phyloP scores from a whole-genome alignment of 1,140 invertebrate genomes.

The Habropoda laboriosa region DNA sequence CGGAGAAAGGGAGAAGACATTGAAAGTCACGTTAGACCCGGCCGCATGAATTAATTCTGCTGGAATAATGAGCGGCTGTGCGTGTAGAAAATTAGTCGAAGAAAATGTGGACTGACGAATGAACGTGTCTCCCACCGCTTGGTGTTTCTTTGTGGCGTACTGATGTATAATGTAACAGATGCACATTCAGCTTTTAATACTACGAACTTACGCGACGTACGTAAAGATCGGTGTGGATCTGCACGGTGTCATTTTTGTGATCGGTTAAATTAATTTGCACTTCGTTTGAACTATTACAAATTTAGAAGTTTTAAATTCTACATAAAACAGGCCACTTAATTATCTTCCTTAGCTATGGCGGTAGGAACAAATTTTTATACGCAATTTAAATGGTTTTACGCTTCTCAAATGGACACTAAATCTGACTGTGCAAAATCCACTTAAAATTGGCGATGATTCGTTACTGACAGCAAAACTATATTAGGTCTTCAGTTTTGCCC shows the following conservation, averaged over 20 bases:
- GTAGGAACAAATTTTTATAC: no score
- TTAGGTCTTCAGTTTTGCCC: no score
- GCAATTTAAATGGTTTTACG: no score
- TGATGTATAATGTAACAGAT: conserved; percentile 7
- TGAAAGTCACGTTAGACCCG: conserved; percentile 42
- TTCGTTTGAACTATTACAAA: no score
- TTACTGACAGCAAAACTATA: no score
- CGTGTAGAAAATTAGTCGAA: conserved; percentile 27
- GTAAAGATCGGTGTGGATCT: background rate
- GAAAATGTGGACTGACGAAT: conserved; percentile 19
- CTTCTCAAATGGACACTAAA: no score
- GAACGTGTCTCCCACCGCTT: background rate
- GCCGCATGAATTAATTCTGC: conserved; percentile 56
- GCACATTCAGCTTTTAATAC: background rate
- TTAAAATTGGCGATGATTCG: no score
- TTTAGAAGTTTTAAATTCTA: no score
- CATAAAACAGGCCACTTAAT: no score
- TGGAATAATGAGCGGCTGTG: conserved; percentile 38
- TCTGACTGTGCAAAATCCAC: no score
- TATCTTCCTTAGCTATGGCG: no score
- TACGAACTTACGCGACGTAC: background rate
- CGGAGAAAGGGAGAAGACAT: background rate
- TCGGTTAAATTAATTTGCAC: background rate
- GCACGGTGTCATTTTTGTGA: background rate
- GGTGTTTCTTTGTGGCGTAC: background rate